Percentiles rank a stretch among this genome's conserved stretches.
phyloP scores from a whole-genome alignment of 2,888 invertebrate genomes.

The Morpho achilles region DNA sequence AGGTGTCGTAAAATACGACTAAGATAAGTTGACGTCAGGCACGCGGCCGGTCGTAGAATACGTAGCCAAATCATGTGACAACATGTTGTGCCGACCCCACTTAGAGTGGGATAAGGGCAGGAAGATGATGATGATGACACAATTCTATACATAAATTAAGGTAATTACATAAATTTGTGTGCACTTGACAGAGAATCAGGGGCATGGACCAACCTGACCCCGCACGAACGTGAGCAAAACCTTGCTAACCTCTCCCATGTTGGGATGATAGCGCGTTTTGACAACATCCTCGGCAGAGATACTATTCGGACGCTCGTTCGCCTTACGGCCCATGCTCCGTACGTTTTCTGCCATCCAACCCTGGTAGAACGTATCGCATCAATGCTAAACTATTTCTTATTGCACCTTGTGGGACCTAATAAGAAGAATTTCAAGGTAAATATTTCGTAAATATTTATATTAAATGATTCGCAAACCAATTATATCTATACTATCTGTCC shows the following conservation, averaged over 20 bases:
- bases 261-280: slow-evolving; percentile 92
- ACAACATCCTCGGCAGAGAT: slow-evolving; percentile 94
- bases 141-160: no score
- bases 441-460: no score
- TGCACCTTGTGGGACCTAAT: slow-evolving; percentile 94
- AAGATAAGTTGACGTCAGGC: no score
- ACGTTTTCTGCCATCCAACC: slow-evolving; percentile 92
- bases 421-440: slow-evolving; percentile 92
- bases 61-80: no score
- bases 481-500: no score
- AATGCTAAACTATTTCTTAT: slow-evolving; percentile 96
- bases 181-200: slow-evolving; percentile 80
- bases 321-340: slow-evolving; percentile 85
- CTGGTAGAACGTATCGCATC: slow-evolving; percentile 95
- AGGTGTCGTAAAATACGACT: no score
- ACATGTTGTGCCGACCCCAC: no score
- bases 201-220: slow-evolving; percentile 85
- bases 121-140: no score
- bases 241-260: slow-evolving; percentile 85
- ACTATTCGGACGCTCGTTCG: slow-evolving; percentile 91
- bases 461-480: no score
- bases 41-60: no score
- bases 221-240: slow-evolving; percentile 87
- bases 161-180: no score
- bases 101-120: no score